Percentiles rank a stretch among this genome's conserved stretches.
These are phyloP conservation scores for Salarias fasciatus DNA, from an alignment of 2,797 vertebrate species.

Conservation along the genomic window DNA sequence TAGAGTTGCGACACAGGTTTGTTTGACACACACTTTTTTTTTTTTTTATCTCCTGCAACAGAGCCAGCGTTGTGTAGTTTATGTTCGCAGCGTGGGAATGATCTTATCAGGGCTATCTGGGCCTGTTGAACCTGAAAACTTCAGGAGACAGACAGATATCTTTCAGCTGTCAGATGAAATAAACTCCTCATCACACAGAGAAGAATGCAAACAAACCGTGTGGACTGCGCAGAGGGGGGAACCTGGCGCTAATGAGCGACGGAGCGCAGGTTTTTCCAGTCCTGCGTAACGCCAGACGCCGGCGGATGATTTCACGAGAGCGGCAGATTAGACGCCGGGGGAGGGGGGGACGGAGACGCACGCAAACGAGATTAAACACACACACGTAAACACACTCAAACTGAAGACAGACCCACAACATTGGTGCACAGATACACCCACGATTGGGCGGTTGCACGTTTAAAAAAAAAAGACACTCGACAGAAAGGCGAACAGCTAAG, in stretches of 20 bases:
- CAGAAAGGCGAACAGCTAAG: slow-evolving; percentile 56
- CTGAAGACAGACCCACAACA: slow-evolving; percentile 4
- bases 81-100: slow-evolving; percentile 11
- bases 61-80: slow-evolving; percentile 15
- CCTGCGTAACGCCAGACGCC: slow-evolving; percentile 32
- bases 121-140: slow-evolving; percentile 45
- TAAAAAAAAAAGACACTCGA: slow-evolving; percentile 17
- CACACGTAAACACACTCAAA: slow-evolving; percentile 31
- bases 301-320: slow-evolving; percentile 59
- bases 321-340: slow-evolving; percentile 48
- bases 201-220: slow-evolving; percentile 51
- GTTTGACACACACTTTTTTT: slow-evolving; percentile 7
- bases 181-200: slow-evolving; percentile 27
- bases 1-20: slow-evolving; percentile 14
- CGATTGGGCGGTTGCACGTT: no score
- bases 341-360: slow-evolving; percentile 20
- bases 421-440: neutral
- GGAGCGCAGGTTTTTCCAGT: slow-evolving; percentile 66
- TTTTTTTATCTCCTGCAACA: slow-evolving; percentile 18
- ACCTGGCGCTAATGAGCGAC: slow-evolving; percentile 35
- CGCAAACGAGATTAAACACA: slow-evolving; percentile 49
- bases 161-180: slow-evolving; percentile 35
- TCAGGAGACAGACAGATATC: slow-evolving; percentile 37
- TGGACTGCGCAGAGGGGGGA: slow-evolving; percentile 1
- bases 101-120: slow-evolving; percentile 53